Conservation (phyloP, 2,113 vertebrate genomes). For the Mus spicilegus region DNA sequence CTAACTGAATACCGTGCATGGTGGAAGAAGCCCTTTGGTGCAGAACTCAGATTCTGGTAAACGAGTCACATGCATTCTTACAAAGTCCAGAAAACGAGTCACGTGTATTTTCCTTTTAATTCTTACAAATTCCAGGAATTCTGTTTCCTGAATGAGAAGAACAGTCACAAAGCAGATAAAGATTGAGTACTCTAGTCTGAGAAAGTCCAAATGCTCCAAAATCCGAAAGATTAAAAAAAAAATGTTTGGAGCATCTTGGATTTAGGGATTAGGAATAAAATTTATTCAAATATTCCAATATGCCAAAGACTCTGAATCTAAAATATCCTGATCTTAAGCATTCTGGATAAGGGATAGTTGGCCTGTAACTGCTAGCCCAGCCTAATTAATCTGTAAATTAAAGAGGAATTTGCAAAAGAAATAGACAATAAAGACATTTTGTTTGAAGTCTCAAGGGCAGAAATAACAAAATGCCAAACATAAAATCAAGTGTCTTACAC, state of each 20-base stretch:
- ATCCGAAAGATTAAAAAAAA: background rate
- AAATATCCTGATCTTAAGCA: background rate
- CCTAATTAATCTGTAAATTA: background rate
- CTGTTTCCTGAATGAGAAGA: background rate
- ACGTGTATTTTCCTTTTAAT: background rate
- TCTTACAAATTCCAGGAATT: background rate
- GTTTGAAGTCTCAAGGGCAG: background rate
- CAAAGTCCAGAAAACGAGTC: background rate
- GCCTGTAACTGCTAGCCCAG: background rate
- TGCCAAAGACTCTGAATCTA: background rate
- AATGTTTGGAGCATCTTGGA: background rate
- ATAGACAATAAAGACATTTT: background rate
- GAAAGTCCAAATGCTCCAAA: background rate
- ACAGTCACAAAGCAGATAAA: background rate
- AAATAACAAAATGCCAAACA: background rate
- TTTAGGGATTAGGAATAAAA: background rate
- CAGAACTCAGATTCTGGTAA: background rate
- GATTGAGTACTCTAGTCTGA: background rate
- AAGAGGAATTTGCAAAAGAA: conserved; percentile 50
- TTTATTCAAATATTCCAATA: background rate
- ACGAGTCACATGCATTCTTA: background rate
- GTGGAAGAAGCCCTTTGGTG: background rate
- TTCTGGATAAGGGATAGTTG: background rate
- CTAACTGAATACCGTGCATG: background rate
- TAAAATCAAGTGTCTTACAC: background rate